These are phyloP conservation scores for Tragelaphus imberbis DNA, from an alignment of 2,113 vertebrate genomes.

Conservation along the genomic window DNA sequence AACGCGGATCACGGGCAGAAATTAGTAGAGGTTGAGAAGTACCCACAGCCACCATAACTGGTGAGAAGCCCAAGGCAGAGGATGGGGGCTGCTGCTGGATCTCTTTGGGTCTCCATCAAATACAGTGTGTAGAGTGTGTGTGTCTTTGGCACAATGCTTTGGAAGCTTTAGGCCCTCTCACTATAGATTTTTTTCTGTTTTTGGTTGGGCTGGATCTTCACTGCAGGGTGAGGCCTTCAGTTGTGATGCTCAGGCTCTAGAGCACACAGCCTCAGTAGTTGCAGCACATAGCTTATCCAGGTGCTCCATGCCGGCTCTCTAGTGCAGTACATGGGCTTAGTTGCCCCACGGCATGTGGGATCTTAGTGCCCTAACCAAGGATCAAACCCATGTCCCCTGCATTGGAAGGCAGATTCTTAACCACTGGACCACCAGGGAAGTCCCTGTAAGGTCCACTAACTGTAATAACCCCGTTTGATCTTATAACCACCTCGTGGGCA, in stretches of 20 bases:
- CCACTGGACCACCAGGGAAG: not conserved
- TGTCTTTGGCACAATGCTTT: slow-evolving; percentile 14
- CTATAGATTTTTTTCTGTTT: not conserved
- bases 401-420: not conserved
- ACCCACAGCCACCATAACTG: not conserved
- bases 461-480: slow-evolving; percentile 40
- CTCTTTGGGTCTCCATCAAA: slow-evolving; percentile 17
- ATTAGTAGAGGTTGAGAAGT: not conserved
- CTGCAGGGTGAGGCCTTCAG: not conserved
- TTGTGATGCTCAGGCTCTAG: not conserved
- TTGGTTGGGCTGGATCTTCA: not conserved
- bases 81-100: not conserved
- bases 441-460: not conserved
- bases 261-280: not conserved
- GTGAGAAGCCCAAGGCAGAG: not conserved
- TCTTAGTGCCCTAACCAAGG: not conserved
- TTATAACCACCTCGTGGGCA: not conserved
- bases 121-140: not conserved
- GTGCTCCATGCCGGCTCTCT: not conserved
- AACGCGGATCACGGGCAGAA: not conserved
- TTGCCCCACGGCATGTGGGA: not conserved
- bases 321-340: not conserved
- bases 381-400: not conserved
- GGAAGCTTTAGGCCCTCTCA: not conserved
- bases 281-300: not conserved